Conservation (phyloP, 2,888 invertebrate species). For the Philaethria dido region DNA sequence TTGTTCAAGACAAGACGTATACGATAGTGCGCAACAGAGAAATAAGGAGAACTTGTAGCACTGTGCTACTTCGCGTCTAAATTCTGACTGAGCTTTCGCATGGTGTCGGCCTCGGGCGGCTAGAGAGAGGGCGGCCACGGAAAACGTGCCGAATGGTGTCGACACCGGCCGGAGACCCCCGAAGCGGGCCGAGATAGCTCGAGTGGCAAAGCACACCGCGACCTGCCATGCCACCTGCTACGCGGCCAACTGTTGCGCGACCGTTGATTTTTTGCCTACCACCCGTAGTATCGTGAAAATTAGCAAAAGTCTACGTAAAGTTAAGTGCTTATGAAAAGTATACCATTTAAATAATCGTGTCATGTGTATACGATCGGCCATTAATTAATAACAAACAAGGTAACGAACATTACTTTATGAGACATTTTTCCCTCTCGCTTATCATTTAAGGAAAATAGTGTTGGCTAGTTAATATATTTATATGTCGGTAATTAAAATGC, state of each 20-base stretch:
- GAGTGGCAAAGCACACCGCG: constrained; percentile 60
- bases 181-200: constrained; percentile 53
- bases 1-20: constrained; percentile 11
- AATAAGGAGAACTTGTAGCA: constrained; percentile 53
- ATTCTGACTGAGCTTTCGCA: constrained; percentile 77
- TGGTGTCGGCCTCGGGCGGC: constrained; percentile 61
- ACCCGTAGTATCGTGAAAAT: constrained; percentile 67
- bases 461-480: constrained; percentile 38
- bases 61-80: constrained; percentile 66
- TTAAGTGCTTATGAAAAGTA: constrained; percentile 25
- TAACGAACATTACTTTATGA: constrained; percentile 31
- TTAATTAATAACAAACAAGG: constrained; percentile 42
- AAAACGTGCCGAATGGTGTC: constrained; percentile 59
- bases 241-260: constrained; percentile 80
- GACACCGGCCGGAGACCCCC: constrained; percentile 47
- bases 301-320: constrained; percentile 57
- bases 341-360: constrained; percentile 30
- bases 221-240: constrained; percentile 82
- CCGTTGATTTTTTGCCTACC: constrained; percentile 80
- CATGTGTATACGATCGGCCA: constrained; percentile 29
- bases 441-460: constrained; percentile 61
- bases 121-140: constrained; percentile 76
- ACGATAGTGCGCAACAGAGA: constrained; percentile 28
- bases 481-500: constrained; percentile 41
- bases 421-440: constrained; percentile 58